These are phyloP conservation scores for Equus quagga DNA, from an alignment of 2,113 vertebrate genomes.

Conservation along the genomic window DNA sequence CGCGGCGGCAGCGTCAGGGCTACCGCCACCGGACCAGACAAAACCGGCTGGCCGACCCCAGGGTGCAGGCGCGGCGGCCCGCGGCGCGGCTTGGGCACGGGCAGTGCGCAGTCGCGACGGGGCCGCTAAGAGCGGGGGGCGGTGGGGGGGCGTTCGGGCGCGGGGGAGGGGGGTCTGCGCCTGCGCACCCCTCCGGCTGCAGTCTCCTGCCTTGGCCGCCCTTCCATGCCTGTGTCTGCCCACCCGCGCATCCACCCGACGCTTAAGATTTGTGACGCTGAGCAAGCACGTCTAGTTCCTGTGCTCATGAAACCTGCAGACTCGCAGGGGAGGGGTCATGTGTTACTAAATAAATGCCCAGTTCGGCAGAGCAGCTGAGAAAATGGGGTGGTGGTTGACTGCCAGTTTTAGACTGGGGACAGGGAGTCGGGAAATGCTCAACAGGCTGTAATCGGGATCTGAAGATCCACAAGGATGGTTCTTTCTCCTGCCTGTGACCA, in stretches of 20 bases:
- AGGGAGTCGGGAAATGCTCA: not conserved
- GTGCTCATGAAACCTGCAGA: not conserved
- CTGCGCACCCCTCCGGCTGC: not conserved
- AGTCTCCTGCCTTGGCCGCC: not conserved
- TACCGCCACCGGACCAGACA: no score
- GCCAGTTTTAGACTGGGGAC: not conserved
- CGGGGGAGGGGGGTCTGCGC: not conserved
- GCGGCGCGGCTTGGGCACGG: no score
- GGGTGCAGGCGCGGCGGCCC: not conserved
- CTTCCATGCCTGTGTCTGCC: no score
- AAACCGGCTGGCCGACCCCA: not conserved
- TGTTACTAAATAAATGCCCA: not conserved
- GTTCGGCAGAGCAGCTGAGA: not conserved
- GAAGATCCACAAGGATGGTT: not conserved
- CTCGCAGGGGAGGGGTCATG: no score
- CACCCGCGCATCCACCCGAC: not conserved
- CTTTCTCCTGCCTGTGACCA: not conserved
- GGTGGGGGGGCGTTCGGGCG: no score
- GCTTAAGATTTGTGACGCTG: not conserved
- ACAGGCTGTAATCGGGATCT: not conserved
- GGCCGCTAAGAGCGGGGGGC: no score
- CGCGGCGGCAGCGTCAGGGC: no score
- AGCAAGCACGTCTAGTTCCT: not conserved
- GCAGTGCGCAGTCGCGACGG: not conserved
- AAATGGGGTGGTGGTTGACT: not conserved